Percentiles rank a stretch among this genome's conserved stretches.
phyloP scores from a whole-genome alignment of 2,797 vertebrate species.

The Acipenser ruthenus region DNA sequence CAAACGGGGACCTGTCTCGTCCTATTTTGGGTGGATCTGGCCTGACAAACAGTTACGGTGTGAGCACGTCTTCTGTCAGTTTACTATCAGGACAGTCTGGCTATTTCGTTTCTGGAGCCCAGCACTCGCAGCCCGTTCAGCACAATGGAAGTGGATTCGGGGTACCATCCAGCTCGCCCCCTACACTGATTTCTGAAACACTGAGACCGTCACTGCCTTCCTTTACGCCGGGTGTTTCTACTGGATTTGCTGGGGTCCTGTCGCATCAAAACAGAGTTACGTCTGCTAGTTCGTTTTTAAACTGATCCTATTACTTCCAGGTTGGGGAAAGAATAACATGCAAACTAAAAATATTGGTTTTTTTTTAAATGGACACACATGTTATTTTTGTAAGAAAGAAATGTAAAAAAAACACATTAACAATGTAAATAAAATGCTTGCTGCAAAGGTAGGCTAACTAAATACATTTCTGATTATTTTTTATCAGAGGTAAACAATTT shows the following conservation, averaged over 20 bases:
- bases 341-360: not conserved
- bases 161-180: conserved; percentile 37
- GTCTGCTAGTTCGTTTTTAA: conserved; percentile 51
- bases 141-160: conserved; percentile 44
- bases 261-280: conserved; percentile 57
- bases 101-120: conserved; percentile 57
- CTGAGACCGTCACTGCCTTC: conserved; percentile 50
- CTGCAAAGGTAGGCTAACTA: conserved; percentile 37
- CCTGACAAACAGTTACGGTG: conserved; percentile 54
- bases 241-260: conserved; percentile 48
- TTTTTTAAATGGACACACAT: not conserved
- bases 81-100: conserved; percentile 57
- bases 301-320: conserved; percentile 37
- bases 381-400: conserved; percentile 12
- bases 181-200: conserved; percentile 53
- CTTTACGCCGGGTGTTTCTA: conserved; percentile 46
- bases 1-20: conserved; percentile 52
- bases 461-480: conserved; percentile 47
- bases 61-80: conserved; percentile 56
- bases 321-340: conserved; percentile 17
- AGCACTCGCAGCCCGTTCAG: conserved; percentile 45
- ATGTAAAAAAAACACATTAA: conserved; percentile 7
- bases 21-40: conserved; percentile 48
- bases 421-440: conserved; percentile 23
- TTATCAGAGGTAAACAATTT: conserved; percentile 51